Evolutionary conservation across 2,113 vertebrate genomes (phyloP), one percentile per base, ranked within the genome.

Genomic region (Dolichotis patagonum): DNA sequence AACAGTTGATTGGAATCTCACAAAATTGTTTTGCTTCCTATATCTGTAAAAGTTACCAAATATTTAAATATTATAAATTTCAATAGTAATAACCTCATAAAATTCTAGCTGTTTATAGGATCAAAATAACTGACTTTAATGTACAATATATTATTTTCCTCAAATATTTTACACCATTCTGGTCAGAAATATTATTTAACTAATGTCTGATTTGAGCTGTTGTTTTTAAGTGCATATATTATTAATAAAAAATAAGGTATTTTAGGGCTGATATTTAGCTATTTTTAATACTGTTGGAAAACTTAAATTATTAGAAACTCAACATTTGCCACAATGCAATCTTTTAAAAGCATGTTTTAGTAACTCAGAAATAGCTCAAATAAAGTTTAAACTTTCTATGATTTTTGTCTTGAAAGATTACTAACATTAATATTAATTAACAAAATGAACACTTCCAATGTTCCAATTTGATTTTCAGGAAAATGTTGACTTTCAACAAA

Each of bases 401-500:
- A 82, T 90, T 97, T 96, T 95, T 85, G 11, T 82, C 69, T 94
- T 38, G 16, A 77, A 97, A 92, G 52, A 60, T 41, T 78, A 83
- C 17, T 38, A 60, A 92, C 7, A 7, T 85, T 94, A 96, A 93
- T 90, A 91, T 84, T 83, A 85, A 89, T 46, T 5, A 90, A 58
- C 1, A 94, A 54, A 71, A 3, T 16, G 12, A 90, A 54, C 90
- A 14, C 2, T 84, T 92, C 12, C 41, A 83, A 83, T 83, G 26
- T 84, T 93, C 17, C 90, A 73, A 91, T 62, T 85, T 54, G 28
- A 54, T 81, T 62, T 94, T 16, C n/a, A 77, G 24, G 58, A 87
- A 92, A 96, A 77, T 82, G 62, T 35, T 80, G 28, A n/a, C 83
- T 95, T 95, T 89, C 85, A 94, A 67, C 11, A 94, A 94, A 86